Base-by-base conservation (phyloP, 2,888 invertebrate genomes). In the Nasonovia ribisnigri region DNA sequence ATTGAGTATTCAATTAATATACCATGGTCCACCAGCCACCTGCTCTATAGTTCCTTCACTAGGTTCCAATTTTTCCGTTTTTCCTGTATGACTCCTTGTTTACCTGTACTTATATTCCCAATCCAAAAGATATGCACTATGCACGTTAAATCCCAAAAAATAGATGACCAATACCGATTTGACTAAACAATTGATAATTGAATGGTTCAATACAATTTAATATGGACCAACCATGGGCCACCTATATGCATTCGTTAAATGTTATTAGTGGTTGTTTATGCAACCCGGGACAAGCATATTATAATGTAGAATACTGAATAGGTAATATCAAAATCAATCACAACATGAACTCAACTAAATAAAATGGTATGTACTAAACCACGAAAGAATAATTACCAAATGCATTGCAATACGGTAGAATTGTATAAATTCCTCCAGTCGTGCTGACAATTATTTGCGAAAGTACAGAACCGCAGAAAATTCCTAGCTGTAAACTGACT, bases 351-450 rank as follows among this genome's bases (percentile, higher is more conserved):
- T 51, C 20, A 11, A 51, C 87, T 51, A 51, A 48, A 36, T 87
- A n/a, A 86, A 86, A 86, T 29, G 16, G 46, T 42, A 84, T 6
- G 42, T 43, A 26, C 16, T 16, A 36, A 36, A 43, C 11, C 46
- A 86, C 1, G 4, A 13, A 43, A 1, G 1, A 13, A 86, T 46
- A 29, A 29, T 43, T 16, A 91, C 91, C 43, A 10, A n/a, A 43
- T 26, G 48, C 51, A 26, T 51, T 91, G 54, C 26, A 51, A 42
- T 91, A 91, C 29, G 91, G 91, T 54, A 91, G 51, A 3, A 16
- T 8, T 29, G 91, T 54, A 36, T 91, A 91, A 29, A 29, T 26
- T 36, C 48, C 84, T 84, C 84, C 54, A 13, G 36, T 84, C 10
- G 11, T 13, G 16, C 29, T 54, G 10, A 54, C 54, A 8, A 84